Evolutionary conservation across 2,797 vertebrate species (phyloP), one percentile per base, ranked within the genome.

Genomic region (Scleropages formosus): DNA sequence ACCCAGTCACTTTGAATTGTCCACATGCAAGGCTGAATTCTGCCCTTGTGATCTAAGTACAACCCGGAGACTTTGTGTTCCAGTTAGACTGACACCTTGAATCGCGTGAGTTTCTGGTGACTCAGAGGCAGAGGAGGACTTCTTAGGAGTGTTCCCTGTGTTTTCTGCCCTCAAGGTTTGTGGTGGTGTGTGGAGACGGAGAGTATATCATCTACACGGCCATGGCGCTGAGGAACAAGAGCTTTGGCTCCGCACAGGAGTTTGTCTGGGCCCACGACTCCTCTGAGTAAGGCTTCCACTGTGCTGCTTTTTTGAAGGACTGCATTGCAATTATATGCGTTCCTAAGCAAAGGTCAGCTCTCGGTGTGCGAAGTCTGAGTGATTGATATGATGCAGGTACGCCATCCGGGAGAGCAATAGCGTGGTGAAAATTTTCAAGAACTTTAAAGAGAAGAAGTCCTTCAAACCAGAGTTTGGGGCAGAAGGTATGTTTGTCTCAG

Each of bases 381-480:
- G 2, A 58, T 63, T 78, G 46, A 16, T 73, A 56, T 76, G 13
- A 10, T 65, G 0, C 81, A 98, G 97, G 73, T 99, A 98, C 4
- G 96, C 96, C 15, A 98, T 98, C 81, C 91, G 96, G 80, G 97
- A 98, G 82, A 98, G 96, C 90, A 99, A 89, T 92, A 99, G 96
- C 39, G 84, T 96, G 39, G 96, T 99, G 65, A 99, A 99, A 89
- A 95, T 99, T 87, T 99, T 98, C 89, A 99, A 99, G 88, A 99
- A 98, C 74, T 99, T 99, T 87, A 99, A 99, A 85, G 97, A 98
- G 88, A 98, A 98, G 88, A 99, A 98, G 79, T 95, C 96, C 0
- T 99, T 99, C 85, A 99, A 98, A 84, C 97, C 97, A n/a, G 97
- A 99, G 87, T 98, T 98, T 91, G 97, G 97, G 85, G 96, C 97